Conservation (phyloP, 2,797 vertebrate genomes). For the Pseudochromis fuscus region DNA sequence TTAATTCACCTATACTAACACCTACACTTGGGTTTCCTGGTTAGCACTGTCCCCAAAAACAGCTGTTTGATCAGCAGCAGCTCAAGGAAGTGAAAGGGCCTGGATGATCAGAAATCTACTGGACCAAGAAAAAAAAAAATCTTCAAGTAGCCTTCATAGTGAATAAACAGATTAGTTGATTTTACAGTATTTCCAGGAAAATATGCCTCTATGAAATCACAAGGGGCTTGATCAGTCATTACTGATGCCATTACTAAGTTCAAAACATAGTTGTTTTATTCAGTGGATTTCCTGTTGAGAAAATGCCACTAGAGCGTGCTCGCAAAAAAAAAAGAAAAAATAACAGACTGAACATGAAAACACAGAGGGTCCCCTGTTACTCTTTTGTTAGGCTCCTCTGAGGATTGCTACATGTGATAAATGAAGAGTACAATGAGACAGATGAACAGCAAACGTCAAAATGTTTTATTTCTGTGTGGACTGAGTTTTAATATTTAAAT, state of each 20-base stretch:
- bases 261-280: slow-evolving; percentile 21
- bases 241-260: slow-evolving; percentile 24
- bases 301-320: background rate
- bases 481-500: background rate
- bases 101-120: background rate
- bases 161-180: slow-evolving; percentile 1
- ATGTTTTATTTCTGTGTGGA: background rate
- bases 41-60: slow-evolving; percentile 14
- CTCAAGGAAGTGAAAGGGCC: background rate
- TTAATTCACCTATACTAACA: background rate
- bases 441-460: background rate
- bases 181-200: background rate
- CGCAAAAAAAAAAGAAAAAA: background rate
- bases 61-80: slow-evolving; percentile 25
- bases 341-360: slow-evolving; percentile 14
- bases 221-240: slow-evolving; percentile 17
- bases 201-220: background rate
- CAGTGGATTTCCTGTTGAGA: slow-evolving; percentile 20
- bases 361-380: background rate
- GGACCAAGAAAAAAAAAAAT: background rate
- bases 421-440: background rate
- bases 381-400: slow-evolving; percentile 4
- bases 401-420: slow-evolving; percentile 15
- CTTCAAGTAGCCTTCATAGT: background rate
- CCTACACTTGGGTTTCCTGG: background rate